Conservation (phyloP, 2,797 vertebrate genomes). For the Microctenopoma lineatum region DNA sequence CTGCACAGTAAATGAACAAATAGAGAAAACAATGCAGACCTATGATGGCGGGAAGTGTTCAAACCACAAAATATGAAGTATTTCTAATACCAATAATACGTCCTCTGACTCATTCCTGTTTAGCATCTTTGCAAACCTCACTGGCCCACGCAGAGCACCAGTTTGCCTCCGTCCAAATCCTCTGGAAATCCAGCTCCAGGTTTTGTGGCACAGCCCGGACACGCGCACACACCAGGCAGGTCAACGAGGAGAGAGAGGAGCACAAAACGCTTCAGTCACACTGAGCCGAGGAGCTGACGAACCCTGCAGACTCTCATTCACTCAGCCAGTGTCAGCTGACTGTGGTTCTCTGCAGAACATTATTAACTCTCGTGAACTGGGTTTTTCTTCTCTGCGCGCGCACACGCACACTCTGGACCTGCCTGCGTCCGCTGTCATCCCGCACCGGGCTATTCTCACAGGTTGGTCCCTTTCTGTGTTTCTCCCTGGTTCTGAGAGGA, state of each 20-base stretch:
- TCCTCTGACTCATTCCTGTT: too few relatives aligned
- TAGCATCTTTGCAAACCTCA: too few relatives aligned
- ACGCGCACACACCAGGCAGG: slow-evolving; percentile 30
- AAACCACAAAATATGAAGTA: too few relatives aligned
- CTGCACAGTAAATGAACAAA: too few relatives aligned
- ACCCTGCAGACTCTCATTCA: slow-evolving; percentile 16
- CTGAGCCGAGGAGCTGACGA: slow-evolving; percentile 48
- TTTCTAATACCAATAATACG: too few relatives aligned
- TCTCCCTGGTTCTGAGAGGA: background rate
- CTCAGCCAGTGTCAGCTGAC: background rate
- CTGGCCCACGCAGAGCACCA: too few relatives aligned
- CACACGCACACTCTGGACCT: background rate
- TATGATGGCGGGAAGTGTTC: too few relatives aligned
- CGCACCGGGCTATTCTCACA: slow-evolving; percentile 23
- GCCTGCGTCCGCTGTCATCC: background rate
- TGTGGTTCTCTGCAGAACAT: background rate
- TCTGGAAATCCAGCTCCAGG: slow-evolving; percentile 51
- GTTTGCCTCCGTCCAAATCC: slow-evolving; percentile 27
- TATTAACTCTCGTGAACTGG: background rate
- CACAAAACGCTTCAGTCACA: slow-evolving; percentile 57
- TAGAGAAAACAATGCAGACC: too few relatives aligned
- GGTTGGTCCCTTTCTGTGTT: slow-evolving; percentile 43
- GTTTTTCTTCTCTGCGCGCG: background rate
- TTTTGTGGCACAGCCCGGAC: slow-evolving; percentile 22
- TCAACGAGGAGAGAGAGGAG: slow-evolving; percentile 45